Evolutionary conservation across 2,113 vertebrate species (phyloP).

Genomic region (Mellivora capensis): DNA sequence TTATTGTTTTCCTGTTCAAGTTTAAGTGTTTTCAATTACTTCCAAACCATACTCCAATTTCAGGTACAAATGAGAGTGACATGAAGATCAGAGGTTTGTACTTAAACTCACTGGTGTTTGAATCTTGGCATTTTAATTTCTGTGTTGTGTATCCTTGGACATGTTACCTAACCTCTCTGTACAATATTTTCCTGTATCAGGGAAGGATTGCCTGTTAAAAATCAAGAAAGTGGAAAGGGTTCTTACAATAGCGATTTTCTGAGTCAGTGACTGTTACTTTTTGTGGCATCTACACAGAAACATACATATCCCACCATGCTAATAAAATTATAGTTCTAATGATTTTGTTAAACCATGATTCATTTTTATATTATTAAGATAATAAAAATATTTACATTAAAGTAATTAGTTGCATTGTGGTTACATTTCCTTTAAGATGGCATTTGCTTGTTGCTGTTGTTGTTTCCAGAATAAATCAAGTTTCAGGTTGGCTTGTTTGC

Average conservation of each 20-base stretch:
- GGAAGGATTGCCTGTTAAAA: background rate
- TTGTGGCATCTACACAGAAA: background rate
- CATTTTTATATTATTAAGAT: background rate
- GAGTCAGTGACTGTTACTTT: background rate
- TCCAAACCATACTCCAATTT: background rate
- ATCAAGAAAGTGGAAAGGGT: background rate
- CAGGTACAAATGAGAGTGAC: background rate
- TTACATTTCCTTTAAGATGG: background rate
- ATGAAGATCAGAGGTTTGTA: background rate
- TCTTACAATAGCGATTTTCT: background rate
- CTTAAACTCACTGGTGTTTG: background rate
- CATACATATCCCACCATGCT: background rate
- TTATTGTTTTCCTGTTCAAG: background rate
- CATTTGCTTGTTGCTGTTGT: background rate
- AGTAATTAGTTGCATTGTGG: background rate
- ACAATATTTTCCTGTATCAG: too few relatives aligned
- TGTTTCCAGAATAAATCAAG: background rate
- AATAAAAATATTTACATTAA: background rate
- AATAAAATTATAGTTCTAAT: background rate
- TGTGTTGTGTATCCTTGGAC: background rate
- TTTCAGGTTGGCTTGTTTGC: background rate
- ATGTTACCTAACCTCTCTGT: background rate
- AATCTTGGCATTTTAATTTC: background rate
- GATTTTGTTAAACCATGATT: background rate
- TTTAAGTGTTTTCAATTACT: background rate